A percentile compares a stretch with the other conserved stretches of the same genome.
phyloP scores from a whole-genome alignment of 2,888 invertebrate genomes.

The Tachina fera region DNA sequence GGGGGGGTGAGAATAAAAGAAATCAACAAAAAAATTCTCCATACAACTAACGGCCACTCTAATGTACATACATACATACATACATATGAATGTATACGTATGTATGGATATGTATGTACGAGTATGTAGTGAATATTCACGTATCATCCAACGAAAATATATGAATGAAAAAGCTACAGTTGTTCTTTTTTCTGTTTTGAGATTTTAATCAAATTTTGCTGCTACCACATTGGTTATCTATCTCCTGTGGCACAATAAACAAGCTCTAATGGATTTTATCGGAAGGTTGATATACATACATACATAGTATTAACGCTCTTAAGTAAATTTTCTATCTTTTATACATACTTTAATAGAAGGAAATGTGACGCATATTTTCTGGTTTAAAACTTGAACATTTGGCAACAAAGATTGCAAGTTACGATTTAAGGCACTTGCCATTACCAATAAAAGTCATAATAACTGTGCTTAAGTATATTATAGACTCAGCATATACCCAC shows the following conservation, averaged over 20 bases:
- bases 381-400: conserved; percentile 47
- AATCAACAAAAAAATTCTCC: too few relatives aligned
- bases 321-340: not conserved
- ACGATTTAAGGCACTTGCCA: conserved; percentile 63
- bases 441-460: conserved; percentile 67
- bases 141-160: conserved; percentile 10
- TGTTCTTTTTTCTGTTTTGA: conserved; percentile 12
- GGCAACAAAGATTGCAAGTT: conserved; percentile 43
- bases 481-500: conserved; percentile 2
- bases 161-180: conserved; percentile 16
- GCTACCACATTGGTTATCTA: conserved; percentile 59
- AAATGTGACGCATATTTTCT: conserved; percentile 50
- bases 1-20: too few relatives aligned
- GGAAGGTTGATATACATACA: conserved; percentile 22
- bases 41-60: too few relatives aligned
- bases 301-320: not conserved
- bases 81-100: too few relatives aligned
- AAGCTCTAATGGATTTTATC: conserved; percentile 54
- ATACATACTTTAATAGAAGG: not conserved
- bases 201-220: conserved; percentile 55
- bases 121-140: not conserved
- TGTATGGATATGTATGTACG: not conserved
- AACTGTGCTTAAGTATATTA: conserved; percentile 55
- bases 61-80: too few relatives aligned
- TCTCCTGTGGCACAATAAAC: conserved; percentile 46